Evolutionary conservation across 2,888 invertebrate species (phyloP).

Genomic region (Apotomis turbidana): DNA sequence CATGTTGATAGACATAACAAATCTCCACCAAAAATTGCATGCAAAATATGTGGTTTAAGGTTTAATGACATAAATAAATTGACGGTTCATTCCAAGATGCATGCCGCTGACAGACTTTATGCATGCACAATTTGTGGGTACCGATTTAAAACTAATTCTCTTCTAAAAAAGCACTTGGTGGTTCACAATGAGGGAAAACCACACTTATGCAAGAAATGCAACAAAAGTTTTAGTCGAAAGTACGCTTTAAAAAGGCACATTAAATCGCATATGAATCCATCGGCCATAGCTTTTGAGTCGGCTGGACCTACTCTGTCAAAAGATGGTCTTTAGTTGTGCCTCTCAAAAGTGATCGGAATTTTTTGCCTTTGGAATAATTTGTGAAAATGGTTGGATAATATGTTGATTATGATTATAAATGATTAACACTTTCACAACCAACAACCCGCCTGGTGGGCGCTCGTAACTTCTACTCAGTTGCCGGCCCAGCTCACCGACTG

Average conservation of each 20-base stretch:
- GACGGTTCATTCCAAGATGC: not conserved
- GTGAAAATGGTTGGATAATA: too few species aligned
- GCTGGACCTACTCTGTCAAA: too few species aligned
- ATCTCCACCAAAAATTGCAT: not conserved
- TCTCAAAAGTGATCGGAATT: too few species aligned
- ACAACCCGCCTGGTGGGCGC: too few species aligned
- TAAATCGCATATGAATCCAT: not conserved
- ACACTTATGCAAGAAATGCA: slow-evolving; percentile 26
- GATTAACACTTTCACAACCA: too few species aligned
- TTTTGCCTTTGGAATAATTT: too few species aligned
- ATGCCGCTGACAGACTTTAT: not conserved
- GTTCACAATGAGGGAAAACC: slow-evolving; percentile 44
- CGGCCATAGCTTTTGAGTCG: too few species aligned
- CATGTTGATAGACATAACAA: slow-evolving; percentile 7
- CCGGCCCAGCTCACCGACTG: too few species aligned
- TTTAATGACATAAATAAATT: not conserved
- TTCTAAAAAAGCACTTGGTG: slow-evolving; percentile 38
- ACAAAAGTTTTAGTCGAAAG: not conserved
- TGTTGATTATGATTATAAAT: too few species aligned
- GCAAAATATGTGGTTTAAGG: not conserved
- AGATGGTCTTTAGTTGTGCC: too few species aligned
- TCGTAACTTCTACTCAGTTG: too few species aligned
- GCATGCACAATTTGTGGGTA: slow-evolving; percentile 40
- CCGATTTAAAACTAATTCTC: not conserved
- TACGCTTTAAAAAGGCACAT: not conserved